Base-by-base conservation (phyloP, 2,888 invertebrate genomes). In the Aquatica leii region DNA sequence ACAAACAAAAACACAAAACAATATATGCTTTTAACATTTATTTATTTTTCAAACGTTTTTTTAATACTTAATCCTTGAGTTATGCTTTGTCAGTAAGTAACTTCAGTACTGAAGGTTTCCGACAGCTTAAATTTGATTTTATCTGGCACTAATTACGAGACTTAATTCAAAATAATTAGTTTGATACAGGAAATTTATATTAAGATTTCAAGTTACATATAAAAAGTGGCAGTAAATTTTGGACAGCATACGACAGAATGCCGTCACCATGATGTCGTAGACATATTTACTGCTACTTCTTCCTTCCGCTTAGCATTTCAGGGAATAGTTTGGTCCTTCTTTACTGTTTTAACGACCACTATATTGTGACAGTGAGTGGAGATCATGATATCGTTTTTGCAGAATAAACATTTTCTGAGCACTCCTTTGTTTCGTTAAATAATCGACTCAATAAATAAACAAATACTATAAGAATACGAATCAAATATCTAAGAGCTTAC, bases 281-380 rank as follows among this genome's bases (percentile, higher is more conserved):
- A 74, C 72, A 74, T 74, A 74, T 74, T 74, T 74, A 74, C 73
- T 71, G 73, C 73, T 70, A 57, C 69, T 69, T 69, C 73, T 74
- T 74, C 74, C 74, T 75, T 76, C 76, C 74, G 74, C 70, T 71
- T 72, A 70, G 65, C 69, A 67, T 72, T 72, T 70, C 70, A 71
- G 65, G 69, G 69, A 65, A 68, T 66, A 66, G 65, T 67, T 62
- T 68, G 62, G 49, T 66, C 49, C 65, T 68, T 66, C 64, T 65
- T 64, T 67, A 62, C 64, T 68, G 68, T 69, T 69, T 69, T 69
- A 71, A 69, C 69, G 71, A 66, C 68, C 55, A 52, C 53, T 60
- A 57, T 55, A 60, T 53, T 64, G 68, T 43, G 56, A 49, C 60
- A 49, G 35, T 35, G 31, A 52, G 59, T 41, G 46, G 43, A 41